These are phyloP conservation scores for Gopherus evgoodei DNA, from an alignment of 2,113 vertebrate genomes.

Conservation along the genomic window DNA sequence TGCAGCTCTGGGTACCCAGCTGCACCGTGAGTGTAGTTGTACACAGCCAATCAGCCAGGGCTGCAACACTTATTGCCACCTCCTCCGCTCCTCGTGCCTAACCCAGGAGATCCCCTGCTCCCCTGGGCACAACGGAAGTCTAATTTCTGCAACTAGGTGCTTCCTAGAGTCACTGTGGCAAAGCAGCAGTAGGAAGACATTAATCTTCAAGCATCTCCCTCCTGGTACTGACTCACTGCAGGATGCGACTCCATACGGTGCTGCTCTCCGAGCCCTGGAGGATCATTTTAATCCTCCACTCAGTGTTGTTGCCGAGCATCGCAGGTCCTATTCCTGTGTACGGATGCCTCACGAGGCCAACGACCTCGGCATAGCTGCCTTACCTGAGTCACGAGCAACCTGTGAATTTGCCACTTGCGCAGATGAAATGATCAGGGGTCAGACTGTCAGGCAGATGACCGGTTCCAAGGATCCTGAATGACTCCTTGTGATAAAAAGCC, in stretches of 20 bases:
- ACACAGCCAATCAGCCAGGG: too few relatives aligned
- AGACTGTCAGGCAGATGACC: not conserved
- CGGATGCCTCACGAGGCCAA: not conserved
- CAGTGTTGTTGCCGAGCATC: too few relatives aligned
- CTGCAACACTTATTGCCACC: not conserved
- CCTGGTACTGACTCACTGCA: not conserved
- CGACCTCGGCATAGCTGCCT: not conserved
- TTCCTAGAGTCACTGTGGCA: not conserved
- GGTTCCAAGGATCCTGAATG: not conserved
- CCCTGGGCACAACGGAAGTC: not conserved
- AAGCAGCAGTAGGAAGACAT: too few relatives aligned
- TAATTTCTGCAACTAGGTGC: not conserved
- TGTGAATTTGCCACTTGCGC: not conserved
- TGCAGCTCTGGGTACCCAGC: not conserved
- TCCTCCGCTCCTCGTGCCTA: not conserved
- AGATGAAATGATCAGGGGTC: not conserved
- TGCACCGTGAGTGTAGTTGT: not conserved
- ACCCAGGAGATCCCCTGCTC: not conserved
- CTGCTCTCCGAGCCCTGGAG: not conserved
- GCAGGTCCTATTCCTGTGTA: not conserved
- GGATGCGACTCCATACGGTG: rapidly evolving
- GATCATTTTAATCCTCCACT: not conserved
- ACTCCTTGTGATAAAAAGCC: not conserved
- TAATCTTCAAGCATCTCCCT: not conserved
- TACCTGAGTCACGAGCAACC: too few relatives aligned